phyloP scores from a whole-genome alignment of 2,888 invertebrate genomes.

The Tetanocera ferruginea region DNA sequence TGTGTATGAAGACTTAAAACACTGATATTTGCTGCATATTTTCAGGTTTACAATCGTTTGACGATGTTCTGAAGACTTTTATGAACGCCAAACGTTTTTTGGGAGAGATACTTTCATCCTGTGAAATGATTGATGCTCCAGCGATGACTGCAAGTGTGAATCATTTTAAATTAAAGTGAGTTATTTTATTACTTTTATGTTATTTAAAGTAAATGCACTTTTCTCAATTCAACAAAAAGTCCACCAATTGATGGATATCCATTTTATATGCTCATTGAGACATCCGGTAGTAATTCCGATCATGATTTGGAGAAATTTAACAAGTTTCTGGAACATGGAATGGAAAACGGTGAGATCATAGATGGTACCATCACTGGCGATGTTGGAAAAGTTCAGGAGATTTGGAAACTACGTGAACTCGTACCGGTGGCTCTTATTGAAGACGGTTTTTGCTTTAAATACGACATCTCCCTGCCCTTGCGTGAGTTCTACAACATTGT shows the following conservation, averaged over 20 bases:
- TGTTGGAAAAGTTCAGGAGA: constrained; percentile 81
- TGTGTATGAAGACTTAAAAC: neutral
- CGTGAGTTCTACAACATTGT: constrained; percentile 88
- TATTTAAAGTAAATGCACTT: neutral
- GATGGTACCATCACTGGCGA: constrained; percentile 93
- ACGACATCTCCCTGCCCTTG: constrained; percentile 93
- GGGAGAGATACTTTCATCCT: constrained; percentile 94
- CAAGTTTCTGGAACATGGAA: constrained; percentile 80
- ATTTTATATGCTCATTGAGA: constrained; percentile 90
- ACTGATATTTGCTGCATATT: neutral
- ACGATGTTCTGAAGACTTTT: constrained; percentile 82
- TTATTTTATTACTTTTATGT: neutral
- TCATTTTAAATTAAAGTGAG: constrained; percentile 74
- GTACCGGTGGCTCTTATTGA: constrained; percentile 81
- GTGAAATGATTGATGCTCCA: constrained; percentile 90
- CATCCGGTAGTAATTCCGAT: constrained; percentile 84
- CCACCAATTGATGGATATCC: constrained; percentile 77
- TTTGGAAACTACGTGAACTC: constrained; percentile 91
- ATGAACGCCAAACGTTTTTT: constrained; percentile 76
- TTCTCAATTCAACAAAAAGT: constrained; percentile 46
- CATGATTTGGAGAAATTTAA: constrained; percentile 93
- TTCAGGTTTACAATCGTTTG: constrained; percentile 82
- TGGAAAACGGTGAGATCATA: constrained; percentile 78
- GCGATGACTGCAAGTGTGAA: constrained; percentile 77
- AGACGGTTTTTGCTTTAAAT: constrained; percentile 94